Evolutionary conservation across 2,113 vertebrate genomes (phyloP).

Genomic region (Meleagris gallopavo): DNA sequence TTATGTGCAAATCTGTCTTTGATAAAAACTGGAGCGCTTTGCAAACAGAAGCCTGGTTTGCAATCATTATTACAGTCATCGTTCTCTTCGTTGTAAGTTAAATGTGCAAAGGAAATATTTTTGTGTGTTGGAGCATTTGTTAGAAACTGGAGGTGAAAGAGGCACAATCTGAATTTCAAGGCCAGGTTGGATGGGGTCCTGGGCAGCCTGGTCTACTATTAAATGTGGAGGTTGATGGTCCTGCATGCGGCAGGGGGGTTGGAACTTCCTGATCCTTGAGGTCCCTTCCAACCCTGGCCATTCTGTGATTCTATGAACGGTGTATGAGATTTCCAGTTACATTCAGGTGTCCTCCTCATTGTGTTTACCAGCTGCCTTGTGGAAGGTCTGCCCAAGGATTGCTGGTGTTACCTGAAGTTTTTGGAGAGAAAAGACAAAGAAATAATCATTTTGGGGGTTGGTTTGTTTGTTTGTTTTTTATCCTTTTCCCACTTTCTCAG

Average conservation of each 20-base stretch:
- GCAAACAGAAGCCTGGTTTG: not conserved
- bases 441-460: not conserved
- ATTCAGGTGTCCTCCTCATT: not conserved
- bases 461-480: not conserved
- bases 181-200: too few relatives aligned
- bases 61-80: not conserved
- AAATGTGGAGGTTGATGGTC: too few relatives aligned
- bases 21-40: not conserved
- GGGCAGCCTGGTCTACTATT: too few relatives aligned
- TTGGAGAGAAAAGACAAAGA: not conserved
- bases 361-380: not conserved
- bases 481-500: not conserved
- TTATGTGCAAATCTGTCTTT: constrained; percentile 5
- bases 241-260: too few relatives aligned
- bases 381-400: not conserved
- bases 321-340: not conserved
- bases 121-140: not conserved
- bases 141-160: not conserved
- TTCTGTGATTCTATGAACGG: too few relatives aligned
- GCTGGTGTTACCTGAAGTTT: not conserved
- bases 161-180: not conserved
- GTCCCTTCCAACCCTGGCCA: too few relatives aligned
- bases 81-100: not conserved
- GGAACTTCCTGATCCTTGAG: too few relatives aligned
- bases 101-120: not conserved